phyloP scores from a whole-genome alignment of 2,888 invertebrate genomes.

The Eristalinus aeneus region DNA sequence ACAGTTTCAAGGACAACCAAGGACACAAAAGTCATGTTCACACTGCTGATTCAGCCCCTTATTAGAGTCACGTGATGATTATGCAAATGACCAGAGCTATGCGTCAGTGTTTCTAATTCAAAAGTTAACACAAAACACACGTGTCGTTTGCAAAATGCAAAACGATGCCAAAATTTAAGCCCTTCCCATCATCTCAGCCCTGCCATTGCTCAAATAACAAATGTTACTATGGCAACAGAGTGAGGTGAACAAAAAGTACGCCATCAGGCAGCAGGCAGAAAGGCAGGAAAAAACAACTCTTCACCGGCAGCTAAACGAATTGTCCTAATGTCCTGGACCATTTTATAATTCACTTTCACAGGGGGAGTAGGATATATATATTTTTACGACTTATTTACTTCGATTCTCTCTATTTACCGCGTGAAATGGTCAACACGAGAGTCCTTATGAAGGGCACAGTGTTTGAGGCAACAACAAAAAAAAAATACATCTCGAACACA shows the following conservation, averaged over 20 bases:
- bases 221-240: slow-evolving; percentile 47
- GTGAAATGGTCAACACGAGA: slow-evolving; percentile 61
- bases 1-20: not conserved
- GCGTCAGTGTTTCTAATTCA: slow-evolving; percentile 39
- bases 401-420: slow-evolving; percentile 40
- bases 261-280: not conserved
- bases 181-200: slow-evolving; percentile 32
- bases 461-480: not conserved
- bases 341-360: slow-evolving; percentile 38
- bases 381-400: slow-evolving; percentile 36
- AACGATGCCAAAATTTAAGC: slow-evolving; percentile 53
- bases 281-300: slow-evolving; percentile 15
- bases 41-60: not conserved
- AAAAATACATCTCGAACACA: not conserved
- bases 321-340: slow-evolving; percentile 68
- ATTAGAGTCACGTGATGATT: not conserved
- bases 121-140: slow-evolving; percentile 37
- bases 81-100: slow-evolving; percentile 22
- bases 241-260: not conserved
- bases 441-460: slow-evolving; percentile 58
- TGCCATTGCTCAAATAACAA: slow-evolving; percentile 34
- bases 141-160: slow-evolving; percentile 33
- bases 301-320: not conserved
- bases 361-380: slow-evolving; percentile 29
- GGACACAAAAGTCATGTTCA: not conserved